These are phyloP conservation scores for Leptodactylus fallax DNA, from an alignment of 2,797 vertebrate genomes.

Conservation along the genomic window DNA sequence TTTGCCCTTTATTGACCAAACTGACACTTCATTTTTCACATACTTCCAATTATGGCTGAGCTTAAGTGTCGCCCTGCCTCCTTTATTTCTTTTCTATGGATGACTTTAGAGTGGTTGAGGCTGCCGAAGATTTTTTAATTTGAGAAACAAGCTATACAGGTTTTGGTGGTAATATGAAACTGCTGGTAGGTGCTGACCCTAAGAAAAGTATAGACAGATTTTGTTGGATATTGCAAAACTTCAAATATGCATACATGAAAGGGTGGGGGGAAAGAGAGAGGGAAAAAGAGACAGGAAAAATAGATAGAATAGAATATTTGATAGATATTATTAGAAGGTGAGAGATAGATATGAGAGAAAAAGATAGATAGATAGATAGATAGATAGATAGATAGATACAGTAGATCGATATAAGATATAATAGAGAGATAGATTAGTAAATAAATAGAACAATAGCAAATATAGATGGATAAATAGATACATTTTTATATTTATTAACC, in stretches of 20 bases:
- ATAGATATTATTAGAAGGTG: too few relatives aligned
- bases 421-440: background rate
- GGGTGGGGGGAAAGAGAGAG: too few relatives aligned
- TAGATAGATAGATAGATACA: background rate
- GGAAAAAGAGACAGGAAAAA: background rate
- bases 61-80: constrained; percentile 82
- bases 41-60: constrained; percentile 91
- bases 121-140: constrained; percentile 82
- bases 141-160: constrained; percentile 77
- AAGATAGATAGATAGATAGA: background rate
- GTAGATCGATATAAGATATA: background rate
- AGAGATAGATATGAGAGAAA: background rate
- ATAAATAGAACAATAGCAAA: too few relatives aligned
- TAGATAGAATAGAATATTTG: too few relatives aligned
- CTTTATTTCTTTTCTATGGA: constrained; percentile 80
- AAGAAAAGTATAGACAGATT: constrained; percentile 65
- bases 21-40: constrained; percentile 99
- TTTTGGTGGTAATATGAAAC: constrained; percentile 78
- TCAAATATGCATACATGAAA: background rate
- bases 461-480: background rate
- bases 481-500: too few relatives aligned
- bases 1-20: constrained; percentile 97
- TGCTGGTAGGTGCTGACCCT: constrained; percentile 70
- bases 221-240: constrained; percentile 23
- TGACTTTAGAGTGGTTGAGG: constrained; percentile 73